Conservation (phyloP, 2,888 invertebrate genomes). For the Nymphalis c-album region DNA sequence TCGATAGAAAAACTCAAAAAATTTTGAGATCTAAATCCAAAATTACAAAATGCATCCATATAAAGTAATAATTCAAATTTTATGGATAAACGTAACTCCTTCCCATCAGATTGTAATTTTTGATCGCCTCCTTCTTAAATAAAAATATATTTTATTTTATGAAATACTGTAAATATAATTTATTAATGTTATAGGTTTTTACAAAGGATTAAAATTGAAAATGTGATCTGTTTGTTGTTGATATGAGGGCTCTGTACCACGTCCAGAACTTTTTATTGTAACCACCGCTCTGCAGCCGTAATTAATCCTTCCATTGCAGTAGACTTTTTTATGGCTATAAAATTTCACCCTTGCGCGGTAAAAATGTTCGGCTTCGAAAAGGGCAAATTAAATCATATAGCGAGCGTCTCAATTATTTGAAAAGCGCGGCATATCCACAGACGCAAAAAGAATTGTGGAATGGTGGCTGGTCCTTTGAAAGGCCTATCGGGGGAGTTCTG, state of each 20-base stretch:
- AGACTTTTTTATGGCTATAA: conserved; percentile 40
- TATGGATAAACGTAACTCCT: too few relatives aligned
- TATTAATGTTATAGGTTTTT: too few relatives aligned
- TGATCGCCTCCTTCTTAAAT: too few relatives aligned
- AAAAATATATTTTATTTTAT: too few relatives aligned
- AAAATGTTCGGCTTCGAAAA: conserved; percentile 63
- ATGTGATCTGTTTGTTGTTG: conserved; percentile 7
- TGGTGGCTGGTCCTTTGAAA: conserved; percentile 73
- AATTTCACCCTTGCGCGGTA: conserved; percentile 52
- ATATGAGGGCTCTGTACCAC: conserved; percentile 9
- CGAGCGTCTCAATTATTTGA: conserved; percentile 77
- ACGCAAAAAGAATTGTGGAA: conserved; percentile 70
- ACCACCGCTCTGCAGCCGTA: conserved; percentile 21
- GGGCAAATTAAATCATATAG: conserved; percentile 79
- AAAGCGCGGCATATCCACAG: conserved; percentile 68
- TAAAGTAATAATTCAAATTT: too few relatives aligned
- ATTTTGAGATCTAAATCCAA: too few relatives aligned
- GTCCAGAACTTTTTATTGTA: conserved; percentile 22
- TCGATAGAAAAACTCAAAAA: too few relatives aligned
- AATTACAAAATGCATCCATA: too few relatives aligned
- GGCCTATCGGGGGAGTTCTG: conserved; percentile 73
- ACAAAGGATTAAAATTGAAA: background rate
- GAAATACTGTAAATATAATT: too few relatives aligned
- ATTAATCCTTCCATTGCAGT: conserved; percentile 37
- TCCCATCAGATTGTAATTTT: too few relatives aligned